Evolutionary conservation across 2,113 vertebrate species (phyloP).

Genomic region (Xenotilapia caudafasciata): DNA sequence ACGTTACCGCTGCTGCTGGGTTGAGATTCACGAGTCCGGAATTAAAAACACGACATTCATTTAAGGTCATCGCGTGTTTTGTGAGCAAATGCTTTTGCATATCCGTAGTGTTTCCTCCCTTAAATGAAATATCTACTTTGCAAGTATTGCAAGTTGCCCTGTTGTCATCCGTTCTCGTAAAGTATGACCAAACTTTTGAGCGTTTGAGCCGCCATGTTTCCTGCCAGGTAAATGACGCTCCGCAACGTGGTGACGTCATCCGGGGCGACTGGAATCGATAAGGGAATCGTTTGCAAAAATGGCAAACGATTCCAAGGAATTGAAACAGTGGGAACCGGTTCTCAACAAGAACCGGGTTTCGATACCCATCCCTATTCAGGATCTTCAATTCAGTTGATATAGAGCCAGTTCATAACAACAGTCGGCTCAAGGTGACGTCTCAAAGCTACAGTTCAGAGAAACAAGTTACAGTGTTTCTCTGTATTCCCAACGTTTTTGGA

Average conservation of each 20-base stretch:
- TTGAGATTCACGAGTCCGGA: fast-evolving
- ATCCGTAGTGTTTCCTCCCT: background rate
- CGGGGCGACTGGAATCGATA: fast-evolving
- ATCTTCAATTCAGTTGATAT: background rate
- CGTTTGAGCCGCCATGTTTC: fast-evolving
- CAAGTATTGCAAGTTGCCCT: background rate
- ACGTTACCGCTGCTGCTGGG: too few relatives aligned
- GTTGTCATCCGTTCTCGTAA: fast-evolving
- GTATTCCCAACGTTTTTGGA: background rate
- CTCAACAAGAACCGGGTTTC: background rate
- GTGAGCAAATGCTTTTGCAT: too few relatives aligned
- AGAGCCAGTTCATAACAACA: background rate
- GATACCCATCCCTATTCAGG: background rate
- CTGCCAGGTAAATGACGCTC: background rate
- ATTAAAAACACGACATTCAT: background rate
- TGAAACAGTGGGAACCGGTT: background rate
- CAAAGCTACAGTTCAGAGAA: background rate
- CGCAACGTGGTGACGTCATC: fast-evolving
- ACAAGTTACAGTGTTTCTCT: background rate
- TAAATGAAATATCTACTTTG: background rate
- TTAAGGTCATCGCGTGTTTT: fast-evolving
- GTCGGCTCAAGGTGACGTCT: background rate
- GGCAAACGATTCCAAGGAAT: fast-evolving
- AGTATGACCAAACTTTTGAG: fast-evolving
- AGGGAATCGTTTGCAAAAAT: background rate